Evolutionary conservation across 2,797 vertebrate genomes (phyloP), one percentile per base, ranked within the genome.

Genomic region (Poecilia wingei): DNA sequence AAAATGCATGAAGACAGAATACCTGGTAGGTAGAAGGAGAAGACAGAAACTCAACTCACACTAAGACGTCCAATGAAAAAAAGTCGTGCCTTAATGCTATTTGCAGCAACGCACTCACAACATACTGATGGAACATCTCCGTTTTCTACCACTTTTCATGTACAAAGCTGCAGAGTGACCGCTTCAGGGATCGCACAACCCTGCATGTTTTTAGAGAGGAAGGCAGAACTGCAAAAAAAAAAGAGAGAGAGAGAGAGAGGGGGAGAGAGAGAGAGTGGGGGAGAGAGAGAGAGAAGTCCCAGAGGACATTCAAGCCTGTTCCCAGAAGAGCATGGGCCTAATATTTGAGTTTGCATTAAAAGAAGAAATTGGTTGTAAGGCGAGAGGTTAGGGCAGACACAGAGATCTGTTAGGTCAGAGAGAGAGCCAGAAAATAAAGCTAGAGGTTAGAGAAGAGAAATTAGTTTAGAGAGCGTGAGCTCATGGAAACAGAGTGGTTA

Each of bases 281-380:
- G 69, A 53, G 8, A 25, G 16, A 51, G 55, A 69, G 78, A 82
- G 72, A 80, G 3, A 47, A 81, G 66, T 80, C 84, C 88, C 75
- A 76, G 74, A 83, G 79, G 90, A 87, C 81, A 84, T 76, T 76
- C 41, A 70, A 78, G 72, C 59, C 61, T 33, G 80, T 79, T 86
- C 82, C 83, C 80, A 78, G 75, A 78, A 77, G 49, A 84, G 81
- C 74, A 39, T 3, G 70, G 76, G 85, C 80, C 86, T 85, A 85
- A 91, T 89, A 81, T 89, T 86, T 86, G 79, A 82, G 84, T 88
- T 89, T 83, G 83, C 84, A 84, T 88, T 90, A 77, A 86, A 81
- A 82, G 75, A 47, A 78, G 81, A 89, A 86, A 88, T 72, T 83
- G 78, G 84, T 87, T 87, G 78, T 64, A 49, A 83, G 87, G 75